Evolutionary conservation across 2,888 invertebrate species (phyloP), one percentile per base, ranked within the genome.

Genomic region (Drosophila paramelanica): DNA sequence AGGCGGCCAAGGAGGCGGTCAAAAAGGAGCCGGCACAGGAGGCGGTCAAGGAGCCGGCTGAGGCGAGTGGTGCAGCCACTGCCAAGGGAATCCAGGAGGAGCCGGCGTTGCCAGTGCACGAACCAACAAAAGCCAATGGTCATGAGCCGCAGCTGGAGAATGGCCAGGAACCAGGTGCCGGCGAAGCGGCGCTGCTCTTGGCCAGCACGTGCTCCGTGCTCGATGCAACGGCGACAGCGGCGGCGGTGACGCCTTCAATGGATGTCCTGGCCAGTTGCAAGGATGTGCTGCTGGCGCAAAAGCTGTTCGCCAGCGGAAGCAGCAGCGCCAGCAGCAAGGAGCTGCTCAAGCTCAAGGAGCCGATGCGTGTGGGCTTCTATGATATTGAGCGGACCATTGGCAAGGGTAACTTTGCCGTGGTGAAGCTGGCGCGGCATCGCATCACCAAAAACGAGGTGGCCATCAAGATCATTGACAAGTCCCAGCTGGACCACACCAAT

Each of bases 371-470:
- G 91, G 99, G 99, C 87, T 98, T 98, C 94, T 99, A 99, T 93
- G 98, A 98, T 93, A 98, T 99, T 93, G 98, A 98, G 93, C 95
- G 97, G 91, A 99, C 99, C 90, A 98, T 99, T 91, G 99, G 99
- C 89, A 98, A 98, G 93, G 99, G 99, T 58, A 99, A 99, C 94
- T 99, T 99, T 94, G 99, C 99, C 83, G 98, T 99, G 88, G 99
- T 99, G 89, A 99, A 99, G 93, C 94, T 99, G 92, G 99, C 99
- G 87, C 96, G 97, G 92, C 99, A 99, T 94, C 96, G 98, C 92
- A 97, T 99, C 92, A 99, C 99, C 88, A 99, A 98, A 94, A 98
- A 98, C 92, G 98, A 99, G 97, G 98, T 98, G 93, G 98, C 98
- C 91, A 97, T 98, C 92, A 98, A 98, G 94, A 97, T 98, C 92